Conservation (phyloP, 2,797 vertebrate species). For the Lacerta viridis region DNA sequence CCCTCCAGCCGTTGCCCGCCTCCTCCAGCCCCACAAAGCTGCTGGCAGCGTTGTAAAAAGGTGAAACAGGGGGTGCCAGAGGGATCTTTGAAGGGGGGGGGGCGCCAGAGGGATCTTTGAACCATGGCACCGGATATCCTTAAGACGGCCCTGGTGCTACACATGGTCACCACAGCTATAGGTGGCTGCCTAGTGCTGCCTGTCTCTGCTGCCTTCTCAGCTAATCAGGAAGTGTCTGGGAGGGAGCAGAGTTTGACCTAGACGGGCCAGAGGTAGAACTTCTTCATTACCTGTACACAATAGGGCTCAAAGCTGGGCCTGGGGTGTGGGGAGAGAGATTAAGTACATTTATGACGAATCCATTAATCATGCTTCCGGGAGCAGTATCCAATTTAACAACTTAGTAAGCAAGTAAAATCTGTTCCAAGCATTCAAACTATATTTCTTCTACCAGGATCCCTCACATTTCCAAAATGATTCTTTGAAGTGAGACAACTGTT, state of each 20-base stretch:
- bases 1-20: no score
- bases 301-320: constrained; percentile 20
- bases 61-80: no score
- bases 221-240: background rate
- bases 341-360: constrained; percentile 16
- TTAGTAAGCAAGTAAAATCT: background rate
- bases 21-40: no score
- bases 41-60: no score
- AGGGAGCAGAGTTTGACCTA: background rate
- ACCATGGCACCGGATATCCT: no score
- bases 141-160: background rate
- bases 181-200: background rate
- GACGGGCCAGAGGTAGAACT: no score
- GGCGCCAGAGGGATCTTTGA: no score
- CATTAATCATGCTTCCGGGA: background rate
- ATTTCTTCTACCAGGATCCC: background rate
- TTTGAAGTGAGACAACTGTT: constrained; percentile 14
- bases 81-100: no score
- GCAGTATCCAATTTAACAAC: constrained; percentile 19
- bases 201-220: background rate
- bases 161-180: background rate
- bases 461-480: background rate
- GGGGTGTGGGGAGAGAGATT: background rate
- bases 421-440: background rate
- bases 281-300: background rate